phyloP scores from a whole-genome alignment of 2,888 invertebrate species.

The Tetanocera ferruginea region DNA sequence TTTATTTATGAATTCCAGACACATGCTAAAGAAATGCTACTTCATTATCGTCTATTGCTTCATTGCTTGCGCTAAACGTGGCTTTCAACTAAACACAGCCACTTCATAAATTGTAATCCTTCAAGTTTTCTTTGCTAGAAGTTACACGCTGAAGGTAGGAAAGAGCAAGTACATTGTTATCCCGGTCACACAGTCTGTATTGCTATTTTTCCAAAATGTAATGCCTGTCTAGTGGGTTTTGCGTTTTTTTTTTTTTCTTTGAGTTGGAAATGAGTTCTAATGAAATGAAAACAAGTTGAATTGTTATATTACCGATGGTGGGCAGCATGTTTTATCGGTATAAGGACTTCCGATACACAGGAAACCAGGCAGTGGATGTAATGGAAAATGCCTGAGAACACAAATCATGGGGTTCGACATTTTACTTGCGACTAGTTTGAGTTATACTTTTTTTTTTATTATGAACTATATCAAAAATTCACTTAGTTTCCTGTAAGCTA shows the following conservation, averaged over 20 bases:
- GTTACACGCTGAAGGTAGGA: neutral
- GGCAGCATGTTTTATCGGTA: no score
- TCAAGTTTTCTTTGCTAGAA: constrained; percentile 2
- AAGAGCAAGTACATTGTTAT: no score
- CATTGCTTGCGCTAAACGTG: neutral
- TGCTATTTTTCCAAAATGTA: no score
- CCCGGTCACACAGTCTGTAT: no score
- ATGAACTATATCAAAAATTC: neutral
- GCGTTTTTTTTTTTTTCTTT: neutral
- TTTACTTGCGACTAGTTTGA: neutral
- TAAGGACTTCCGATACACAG: no score
- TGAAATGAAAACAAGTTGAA: constrained; percentile 33
- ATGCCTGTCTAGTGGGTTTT: no score
- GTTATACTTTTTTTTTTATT: neutral
- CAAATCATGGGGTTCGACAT: neutral
- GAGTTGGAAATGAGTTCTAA: constrained; percentile 30
- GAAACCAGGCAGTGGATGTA: no score
- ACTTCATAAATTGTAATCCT: constrained; percentile 37
- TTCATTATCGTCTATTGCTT: constrained; percentile 16
- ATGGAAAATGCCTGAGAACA: neutral
- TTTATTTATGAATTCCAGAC: constrained; percentile 19
- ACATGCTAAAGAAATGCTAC: constrained; percentile 2
- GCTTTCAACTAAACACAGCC: neutral
- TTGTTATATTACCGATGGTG: neutral
- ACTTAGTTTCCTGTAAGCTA: neutral